Evolutionary conservation across 2,888 invertebrate species (phyloP).

Genomic region (Drosophila subsilvestris): DNA sequence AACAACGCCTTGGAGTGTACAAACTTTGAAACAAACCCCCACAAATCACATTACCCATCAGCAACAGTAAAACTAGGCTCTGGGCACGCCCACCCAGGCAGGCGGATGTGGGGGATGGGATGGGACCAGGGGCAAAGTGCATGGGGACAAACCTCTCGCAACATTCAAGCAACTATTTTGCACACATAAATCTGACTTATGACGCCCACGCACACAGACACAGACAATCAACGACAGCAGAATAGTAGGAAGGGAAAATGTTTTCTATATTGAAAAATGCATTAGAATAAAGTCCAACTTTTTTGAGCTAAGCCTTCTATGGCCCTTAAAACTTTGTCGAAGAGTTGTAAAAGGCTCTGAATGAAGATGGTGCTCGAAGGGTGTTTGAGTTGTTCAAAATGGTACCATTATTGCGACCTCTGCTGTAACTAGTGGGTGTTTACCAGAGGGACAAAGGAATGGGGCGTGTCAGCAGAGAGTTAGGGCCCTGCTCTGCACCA

Average conservation of each 20-base stretch:
- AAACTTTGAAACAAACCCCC: constrained; percentile 61
- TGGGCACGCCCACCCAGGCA: constrained; percentile 19
- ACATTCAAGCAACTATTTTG: constrained; percentile 61
- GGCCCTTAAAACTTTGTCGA: too few relatives aligned
- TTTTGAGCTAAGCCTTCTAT: too few relatives aligned
- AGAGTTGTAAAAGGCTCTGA: too few relatives aligned
- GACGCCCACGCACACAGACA: constrained; percentile 56
- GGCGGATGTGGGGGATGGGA: too few relatives aligned
- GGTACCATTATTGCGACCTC: neutral
- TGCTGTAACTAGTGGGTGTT: neutral
- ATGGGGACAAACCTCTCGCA: constrained; percentile 23
- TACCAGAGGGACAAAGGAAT: neutral
- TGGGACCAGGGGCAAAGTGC: constrained; percentile 37
- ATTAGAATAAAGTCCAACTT: too few relatives aligned
- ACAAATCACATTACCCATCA: constrained; percentile 62
- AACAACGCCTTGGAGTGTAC: constrained; percentile 51
- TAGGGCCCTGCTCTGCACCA: neutral
- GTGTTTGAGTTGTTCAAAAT: too few relatives aligned
- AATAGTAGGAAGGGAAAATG: constrained; percentile 1
- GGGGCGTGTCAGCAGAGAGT: neutral
- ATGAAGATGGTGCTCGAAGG: too few relatives aligned
- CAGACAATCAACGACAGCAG: constrained; percentile 10
- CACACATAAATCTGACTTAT: constrained; percentile 76
- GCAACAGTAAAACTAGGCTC: constrained; percentile 47
- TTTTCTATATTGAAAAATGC: neutral